Percentiles rank a stretch among this genome's conserved stretches.
Conservation (phyloP, 2,113 vertebrate species). For the Larimichthys polyactis region DNA sequence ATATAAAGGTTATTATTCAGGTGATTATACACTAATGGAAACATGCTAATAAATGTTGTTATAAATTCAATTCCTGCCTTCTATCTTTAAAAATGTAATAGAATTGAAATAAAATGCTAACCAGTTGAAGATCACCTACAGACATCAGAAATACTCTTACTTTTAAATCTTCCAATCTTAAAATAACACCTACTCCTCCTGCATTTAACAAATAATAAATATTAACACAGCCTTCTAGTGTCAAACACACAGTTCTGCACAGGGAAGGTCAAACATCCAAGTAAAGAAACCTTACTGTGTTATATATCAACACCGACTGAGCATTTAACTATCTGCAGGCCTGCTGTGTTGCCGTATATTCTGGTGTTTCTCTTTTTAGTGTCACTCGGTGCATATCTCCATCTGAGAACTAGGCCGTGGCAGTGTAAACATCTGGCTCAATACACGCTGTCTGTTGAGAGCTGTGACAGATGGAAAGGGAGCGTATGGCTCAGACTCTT, state of each 20-base stretch:
- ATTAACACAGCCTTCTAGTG: background rate
- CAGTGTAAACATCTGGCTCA: slow-evolving; percentile 79
- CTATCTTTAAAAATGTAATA: background rate
- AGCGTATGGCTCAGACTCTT: slow-evolving; percentile 72
- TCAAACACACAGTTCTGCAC: background rate
- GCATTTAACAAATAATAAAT: background rate
- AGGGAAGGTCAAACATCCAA: background rate
- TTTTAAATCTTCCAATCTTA: no score
- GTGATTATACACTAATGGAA: no score
- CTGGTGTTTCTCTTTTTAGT: slow-evolving; percentile 1
- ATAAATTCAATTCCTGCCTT: no score
- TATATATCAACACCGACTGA: background rate
- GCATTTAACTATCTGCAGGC: background rate
- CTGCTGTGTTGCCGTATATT: background rate
- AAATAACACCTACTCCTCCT: background rate
- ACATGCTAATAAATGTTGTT: no score
- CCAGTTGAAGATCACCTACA: no score
- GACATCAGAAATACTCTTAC: background rate
- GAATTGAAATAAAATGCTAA: background rate
- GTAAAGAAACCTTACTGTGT: background rate
- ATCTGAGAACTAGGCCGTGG: slow-evolving; percentile 64
- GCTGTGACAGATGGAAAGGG: slow-evolving; percentile 80
- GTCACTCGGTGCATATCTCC: slow-evolving; percentile 35
- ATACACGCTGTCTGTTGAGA: slow-evolving; percentile 69
- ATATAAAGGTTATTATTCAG: no score